Conservation (phyloP, 2,113 vertebrate genomes). For the Hippolais icterina region DNA sequence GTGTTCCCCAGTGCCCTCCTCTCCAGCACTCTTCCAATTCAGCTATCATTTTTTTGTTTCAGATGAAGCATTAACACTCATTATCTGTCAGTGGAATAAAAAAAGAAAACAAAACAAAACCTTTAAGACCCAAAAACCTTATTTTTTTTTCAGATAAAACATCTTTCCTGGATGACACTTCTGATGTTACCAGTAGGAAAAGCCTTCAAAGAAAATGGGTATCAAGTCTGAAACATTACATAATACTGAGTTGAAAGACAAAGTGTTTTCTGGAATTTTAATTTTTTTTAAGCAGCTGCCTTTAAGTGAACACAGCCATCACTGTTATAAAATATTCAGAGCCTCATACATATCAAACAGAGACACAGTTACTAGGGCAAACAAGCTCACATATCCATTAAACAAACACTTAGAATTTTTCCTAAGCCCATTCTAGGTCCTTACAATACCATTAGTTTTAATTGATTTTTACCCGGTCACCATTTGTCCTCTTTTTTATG, state of each 20-base stretch:
- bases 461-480: not conserved
- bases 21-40: conserved; percentile 34
- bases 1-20: not conserved
- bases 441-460: not conserved
- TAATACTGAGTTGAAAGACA: conserved; percentile 59
- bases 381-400: conserved; percentile 5
- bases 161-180: conserved; percentile 20
- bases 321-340: conserved; percentile 69
- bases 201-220: conserved; percentile 55
- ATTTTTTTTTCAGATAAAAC: conserved; percentile 19
- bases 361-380: conserved; percentile 60
- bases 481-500: conserved; percentile 5
- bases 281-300: conserved; percentile 58
- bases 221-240: conserved; percentile 56
- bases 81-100: conserved; percentile 17
- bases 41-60: conserved; percentile 11
- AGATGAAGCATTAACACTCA: conserved; percentile 10
- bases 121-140: not conserved
- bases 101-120: conserved; percentile 40
- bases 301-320: conserved; percentile 59
- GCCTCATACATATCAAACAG: conserved; percentile 68
- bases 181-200: conserved; percentile 34
- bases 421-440: not conserved
- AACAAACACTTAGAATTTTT: conserved; percentile 50
- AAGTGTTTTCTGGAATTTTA: conserved; percentile 62